phyloP scores from a whole-genome alignment of 2,797 vertebrate genomes.

The Amblyopsis hoosieri region DNA sequence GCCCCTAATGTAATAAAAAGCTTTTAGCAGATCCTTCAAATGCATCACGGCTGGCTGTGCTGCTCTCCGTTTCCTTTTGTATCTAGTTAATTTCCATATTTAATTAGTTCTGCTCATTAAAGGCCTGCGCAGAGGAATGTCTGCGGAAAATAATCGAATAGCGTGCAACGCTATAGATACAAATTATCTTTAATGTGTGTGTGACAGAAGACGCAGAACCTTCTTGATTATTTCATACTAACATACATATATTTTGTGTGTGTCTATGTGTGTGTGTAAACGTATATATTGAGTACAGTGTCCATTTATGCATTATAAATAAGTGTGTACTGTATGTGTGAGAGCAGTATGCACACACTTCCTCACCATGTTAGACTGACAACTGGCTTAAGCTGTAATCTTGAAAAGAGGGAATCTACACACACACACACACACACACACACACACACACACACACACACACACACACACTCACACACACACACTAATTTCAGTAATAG shows the following conservation, averaged over 20 bases:
- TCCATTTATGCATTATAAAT: background rate
- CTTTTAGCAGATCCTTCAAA: constrained; percentile 76
- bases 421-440: constrained; percentile 16
- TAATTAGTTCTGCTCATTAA: constrained; percentile 80
- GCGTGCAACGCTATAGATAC: constrained; percentile 62
- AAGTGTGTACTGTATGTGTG: constrained; percentile 4
- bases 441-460: constrained; percentile 7
- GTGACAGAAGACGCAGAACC: constrained; percentile 13
- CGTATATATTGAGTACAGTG: background rate
- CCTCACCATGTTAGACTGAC: constrained; percentile 74
- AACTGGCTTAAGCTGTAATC: constrained; percentile 73
- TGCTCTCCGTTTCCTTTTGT: constrained; percentile 68
- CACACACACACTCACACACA: constrained; percentile 14
- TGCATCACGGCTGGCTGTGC: constrained; percentile 69
- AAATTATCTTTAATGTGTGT: constrained; percentile 73
- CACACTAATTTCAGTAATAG: background rate
- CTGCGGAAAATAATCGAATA: constrained; percentile 66
- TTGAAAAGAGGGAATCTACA: constrained; percentile 58
- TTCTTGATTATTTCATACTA: too few relatives aligned
- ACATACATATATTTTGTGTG: constrained; percentile 4
- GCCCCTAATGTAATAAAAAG: constrained; percentile 69
- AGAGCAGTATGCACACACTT: constrained; percentile 7
- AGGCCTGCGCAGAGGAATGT: constrained; percentile 68
- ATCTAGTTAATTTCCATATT: constrained; percentile 78
- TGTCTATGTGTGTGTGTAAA: constrained; percentile 7